A percentile compares a stretch with the other conserved stretches of the same genome.
These are phyloP conservation scores for Gonioctena quinquepunctata DNA, from an alignment of 1,140 invertebrate genomes.

Conservation along the genomic window DNA sequence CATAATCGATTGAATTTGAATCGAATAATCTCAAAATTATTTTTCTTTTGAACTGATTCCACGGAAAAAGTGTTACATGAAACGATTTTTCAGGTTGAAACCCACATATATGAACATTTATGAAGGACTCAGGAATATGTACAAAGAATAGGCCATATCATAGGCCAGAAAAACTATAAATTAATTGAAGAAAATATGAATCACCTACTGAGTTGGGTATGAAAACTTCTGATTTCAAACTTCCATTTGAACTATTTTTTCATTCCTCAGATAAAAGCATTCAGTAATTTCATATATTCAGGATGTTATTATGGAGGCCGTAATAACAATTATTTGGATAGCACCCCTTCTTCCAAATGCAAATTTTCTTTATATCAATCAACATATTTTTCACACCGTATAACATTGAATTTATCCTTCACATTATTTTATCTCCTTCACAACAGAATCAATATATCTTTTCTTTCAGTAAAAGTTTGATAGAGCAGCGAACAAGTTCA, in stretches of 20 bases:
- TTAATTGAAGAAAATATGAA: background rate
- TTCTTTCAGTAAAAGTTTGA: too few relatives aligned
- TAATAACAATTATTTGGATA: too few relatives aligned
- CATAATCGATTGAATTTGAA: too few relatives aligned
- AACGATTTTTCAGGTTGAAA: slow-evolving; percentile 11
- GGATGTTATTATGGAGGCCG: background rate
- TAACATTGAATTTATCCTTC: too few relatives aligned
- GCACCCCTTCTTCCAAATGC: too few relatives aligned
- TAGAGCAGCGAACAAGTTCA: too few relatives aligned
- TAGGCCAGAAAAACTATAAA: slow-evolving; percentile 8
- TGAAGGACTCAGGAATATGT: slow-evolving; percentile 33
- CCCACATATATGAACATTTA: slow-evolving; percentile 42
- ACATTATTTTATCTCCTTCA: too few relatives aligned
- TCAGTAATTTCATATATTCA: background rate
- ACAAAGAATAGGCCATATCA: slow-evolving; percentile 31
- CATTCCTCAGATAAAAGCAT: background rate
- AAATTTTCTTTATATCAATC: too few relatives aligned
- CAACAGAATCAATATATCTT: too few relatives aligned
- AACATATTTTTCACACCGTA: too few relatives aligned
- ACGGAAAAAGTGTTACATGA: background rate
- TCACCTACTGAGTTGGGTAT: background rate
- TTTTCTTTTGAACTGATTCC: background rate
- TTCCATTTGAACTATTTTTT: background rate
- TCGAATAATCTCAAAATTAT: background rate
- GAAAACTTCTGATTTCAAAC: background rate